Conservation (phyloP, 1,140 invertebrate species). For the Dendroctonus valens region DNA sequence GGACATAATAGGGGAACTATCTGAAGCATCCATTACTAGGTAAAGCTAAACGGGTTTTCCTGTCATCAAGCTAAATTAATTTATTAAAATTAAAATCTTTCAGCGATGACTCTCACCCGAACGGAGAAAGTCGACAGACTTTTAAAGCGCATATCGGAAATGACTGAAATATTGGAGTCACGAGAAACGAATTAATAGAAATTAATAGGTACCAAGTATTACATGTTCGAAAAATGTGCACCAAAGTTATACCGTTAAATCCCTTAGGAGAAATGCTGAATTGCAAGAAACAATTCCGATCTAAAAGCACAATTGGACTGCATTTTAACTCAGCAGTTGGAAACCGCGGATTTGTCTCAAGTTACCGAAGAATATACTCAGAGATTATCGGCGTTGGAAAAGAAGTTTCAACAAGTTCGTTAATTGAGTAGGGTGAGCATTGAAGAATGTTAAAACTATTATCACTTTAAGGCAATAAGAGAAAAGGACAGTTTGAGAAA, state of each 20-base stretch:
- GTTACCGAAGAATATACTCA: conserved; percentile 88
- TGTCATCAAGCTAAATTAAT: neutral
- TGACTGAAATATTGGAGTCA: conserved; percentile 84
- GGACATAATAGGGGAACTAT: conserved; percentile 79
- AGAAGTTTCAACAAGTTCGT: conserved; percentile 74
- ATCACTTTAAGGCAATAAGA: conserved; percentile 60
- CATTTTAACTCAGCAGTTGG: conserved; percentile 55
- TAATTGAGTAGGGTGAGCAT: neutral
- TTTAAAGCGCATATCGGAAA: conserved; percentile 77
- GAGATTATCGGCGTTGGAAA: conserved; percentile 81
- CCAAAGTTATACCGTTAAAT: no score
- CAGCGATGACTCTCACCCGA: conserved; percentile 73
- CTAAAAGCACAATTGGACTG: conserved; percentile 67
- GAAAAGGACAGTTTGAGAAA: conserved; percentile 80
- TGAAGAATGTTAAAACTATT: neutral
- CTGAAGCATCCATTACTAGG: conserved; percentile 65
- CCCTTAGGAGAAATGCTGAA: conserved; percentile 73
- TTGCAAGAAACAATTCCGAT: conserved; percentile 78
- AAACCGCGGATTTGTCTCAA: conserved; percentile 62
- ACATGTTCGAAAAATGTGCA: neutral
- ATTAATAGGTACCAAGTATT: conserved; percentile 57
- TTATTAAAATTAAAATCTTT: conserved; percentile 17
- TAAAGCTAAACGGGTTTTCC: conserved; percentile 4
- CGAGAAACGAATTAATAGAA: conserved; percentile 83
- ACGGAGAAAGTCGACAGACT: conserved; percentile 73